Evolutionary conservation across 2,888 invertebrate genomes (phyloP).

Genomic region (Amphiduros pacificus): DNA sequence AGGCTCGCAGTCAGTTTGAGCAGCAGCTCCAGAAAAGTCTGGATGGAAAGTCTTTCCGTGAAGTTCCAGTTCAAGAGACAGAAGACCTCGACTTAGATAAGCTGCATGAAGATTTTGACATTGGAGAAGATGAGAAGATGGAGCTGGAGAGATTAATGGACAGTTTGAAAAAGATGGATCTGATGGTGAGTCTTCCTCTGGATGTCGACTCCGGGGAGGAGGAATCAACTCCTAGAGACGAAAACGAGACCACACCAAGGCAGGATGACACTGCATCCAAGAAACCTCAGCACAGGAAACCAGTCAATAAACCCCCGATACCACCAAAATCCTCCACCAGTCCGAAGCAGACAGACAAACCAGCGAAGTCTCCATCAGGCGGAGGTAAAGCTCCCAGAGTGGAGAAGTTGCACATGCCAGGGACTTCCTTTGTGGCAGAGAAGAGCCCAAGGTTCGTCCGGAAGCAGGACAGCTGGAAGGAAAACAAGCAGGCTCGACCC

Average conservation of each 20-base stretch:
- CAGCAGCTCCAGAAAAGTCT: constrained; percentile 12
- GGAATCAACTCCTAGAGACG: not conserved
- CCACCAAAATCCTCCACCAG: constrained; percentile 11
- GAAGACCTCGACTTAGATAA: not conserved
- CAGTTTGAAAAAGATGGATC: constrained; percentile 47
- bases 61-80: constrained; percentile 6
- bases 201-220: not conserved
- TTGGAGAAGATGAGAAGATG: constrained; percentile 38
- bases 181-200: constrained; percentile 20
- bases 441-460: constrained; percentile 28
- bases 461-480: constrained; percentile 19
- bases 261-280: no score
- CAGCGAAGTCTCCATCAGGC: no score
- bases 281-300: not conserved
- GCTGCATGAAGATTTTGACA: not conserved
- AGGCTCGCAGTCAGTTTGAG: constrained; percentile 3
- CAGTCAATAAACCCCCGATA: constrained; percentile 20
- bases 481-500: not conserved
- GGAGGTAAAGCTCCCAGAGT: not conserved
- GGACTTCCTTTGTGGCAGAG: not conserved
- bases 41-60: constrained; percentile 12
- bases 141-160: constrained; percentile 46
- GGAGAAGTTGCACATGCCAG: no score
- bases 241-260: not conserved
- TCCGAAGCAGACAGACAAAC: not conserved